A percentile compares a stretch with the other conserved stretches of the same genome.
Evolutionary conservation across 2,888 invertebrate species (phyloP).

Genomic region (Xestoiulus laeticollis): DNA sequence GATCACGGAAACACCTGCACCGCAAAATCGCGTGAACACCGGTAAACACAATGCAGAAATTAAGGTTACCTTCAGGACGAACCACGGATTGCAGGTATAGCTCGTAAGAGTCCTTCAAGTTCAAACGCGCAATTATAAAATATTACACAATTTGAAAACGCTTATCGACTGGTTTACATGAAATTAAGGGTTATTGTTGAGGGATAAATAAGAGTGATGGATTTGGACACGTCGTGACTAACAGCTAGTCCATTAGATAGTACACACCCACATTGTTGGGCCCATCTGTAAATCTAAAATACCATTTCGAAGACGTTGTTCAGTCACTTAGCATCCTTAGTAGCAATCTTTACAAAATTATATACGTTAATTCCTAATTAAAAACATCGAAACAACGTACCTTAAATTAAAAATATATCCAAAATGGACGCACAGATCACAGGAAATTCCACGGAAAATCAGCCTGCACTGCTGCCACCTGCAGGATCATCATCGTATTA

Average conservation of each 20-base stretch:
- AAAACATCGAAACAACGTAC: background rate
- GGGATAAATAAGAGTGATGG: background rate
- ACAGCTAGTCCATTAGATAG: background rate
- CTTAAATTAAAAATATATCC: constrained; percentile 13
- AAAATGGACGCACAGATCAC: constrained; percentile 27
- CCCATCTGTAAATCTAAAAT: background rate
- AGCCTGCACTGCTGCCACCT: constrained; percentile 21
- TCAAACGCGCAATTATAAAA: background rate
- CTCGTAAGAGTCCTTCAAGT: background rate
- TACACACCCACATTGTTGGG: constrained; percentile 5
- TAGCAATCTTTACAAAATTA: background rate
- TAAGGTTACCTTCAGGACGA: background rate
- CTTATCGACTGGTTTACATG: background rate
- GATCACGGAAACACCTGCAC: background rate
- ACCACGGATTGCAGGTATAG: background rate
- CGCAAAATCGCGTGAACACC: background rate
- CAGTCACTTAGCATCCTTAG: background rate
- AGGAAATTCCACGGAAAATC: constrained; percentile 22
- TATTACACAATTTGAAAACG: background rate
- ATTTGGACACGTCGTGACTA: background rate
- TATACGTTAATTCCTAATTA: background rate
- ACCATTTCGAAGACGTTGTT: background rate
- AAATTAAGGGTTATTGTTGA: background rate
- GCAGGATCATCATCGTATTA: background rate
- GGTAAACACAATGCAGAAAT: background rate